Base-by-base conservation (phyloP, 2,797 vertebrate genomes). In the Mycteria americana region DNA sequence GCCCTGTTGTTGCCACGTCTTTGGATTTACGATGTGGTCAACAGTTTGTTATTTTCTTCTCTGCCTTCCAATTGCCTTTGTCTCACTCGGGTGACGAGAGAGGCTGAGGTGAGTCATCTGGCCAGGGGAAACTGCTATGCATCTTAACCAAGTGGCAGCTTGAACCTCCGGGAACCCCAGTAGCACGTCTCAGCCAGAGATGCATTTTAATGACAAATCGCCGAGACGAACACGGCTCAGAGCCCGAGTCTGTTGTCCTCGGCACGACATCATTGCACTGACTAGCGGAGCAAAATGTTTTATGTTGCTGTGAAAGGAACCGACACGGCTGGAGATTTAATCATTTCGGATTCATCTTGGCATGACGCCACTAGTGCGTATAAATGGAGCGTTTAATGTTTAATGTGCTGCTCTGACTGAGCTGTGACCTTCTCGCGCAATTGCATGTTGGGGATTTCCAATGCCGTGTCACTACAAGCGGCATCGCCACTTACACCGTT, bases 311-410 rank as follows among this genome's bases (percentile, higher is more conserved):
- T 73, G 96, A 94, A 68, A 95, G 93, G 94, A 96, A 77, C 85
- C 16, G 31, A 53, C 94, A 56, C 6, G 72, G 96, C 93, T 96
- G 96, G 92, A 97, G 93, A 85, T 93, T 51, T 72, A 91, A 97
- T 95, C 68, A 17, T 46, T 96, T 81, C 9, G 62, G 93, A 93
- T 88, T 87, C 95, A 59, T 75, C 93, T 92, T 96, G 97, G 96
- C 95, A 81, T 23, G 68, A 53, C 11, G 67, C 95, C 97, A 87
- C 70, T 1, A 22, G 88, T 1, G 67, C 11, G 41, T 88, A 43
- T 87, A 96, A 96, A 96, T 45, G 95, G 91, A 96, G 87, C 51
- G 6, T 62, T 97, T 46, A 89, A 92, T 67, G 94, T 84, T 93
- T 73, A 73, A 87, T 43, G 92, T 39, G 78, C 92, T 89, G 85